These are phyloP conservation scores for Acrossocheilus wenchowensis DNA, from an alignment of 2,797 vertebrate species.

Conservation along the genomic window DNA sequence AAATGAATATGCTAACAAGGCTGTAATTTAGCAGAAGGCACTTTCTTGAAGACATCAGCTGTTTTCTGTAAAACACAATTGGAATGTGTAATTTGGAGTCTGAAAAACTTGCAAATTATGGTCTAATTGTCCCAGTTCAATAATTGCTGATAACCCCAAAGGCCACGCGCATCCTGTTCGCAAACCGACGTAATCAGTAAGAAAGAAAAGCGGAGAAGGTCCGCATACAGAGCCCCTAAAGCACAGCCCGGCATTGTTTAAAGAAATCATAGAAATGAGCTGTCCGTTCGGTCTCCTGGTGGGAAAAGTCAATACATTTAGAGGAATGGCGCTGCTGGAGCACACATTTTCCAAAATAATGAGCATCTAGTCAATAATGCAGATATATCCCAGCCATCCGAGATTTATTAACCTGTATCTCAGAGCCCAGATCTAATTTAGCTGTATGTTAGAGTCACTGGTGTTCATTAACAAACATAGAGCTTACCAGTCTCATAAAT, in stretches of 20 bases:
- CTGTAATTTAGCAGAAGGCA: constrained; percentile 43
- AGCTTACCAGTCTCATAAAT: constrained; percentile 51
- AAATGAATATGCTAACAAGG: constrained; percentile 60
- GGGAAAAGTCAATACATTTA: constrained; percentile 50
- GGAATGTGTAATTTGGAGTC: constrained; percentile 38
- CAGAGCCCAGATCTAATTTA: constrained; percentile 52
- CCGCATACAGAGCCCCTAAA: not conserved
- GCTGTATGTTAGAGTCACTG: constrained; percentile 42
- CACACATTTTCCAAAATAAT: constrained; percentile 57
- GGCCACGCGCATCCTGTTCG: not conserved
- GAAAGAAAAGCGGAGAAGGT: not conserved
- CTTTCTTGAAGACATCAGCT: constrained; percentile 51
- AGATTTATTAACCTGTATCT: constrained; percentile 56
- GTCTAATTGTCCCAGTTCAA: constrained; percentile 45
- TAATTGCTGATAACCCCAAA: constrained; percentile 40
- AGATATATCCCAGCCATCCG: constrained; percentile 49
- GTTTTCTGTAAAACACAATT: constrained; percentile 53
- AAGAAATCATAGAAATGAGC: constrained; percentile 44
- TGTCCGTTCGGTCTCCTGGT: constrained; percentile 40
- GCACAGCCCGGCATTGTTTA: constrained; percentile 36
- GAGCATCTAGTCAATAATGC: constrained; percentile 56
- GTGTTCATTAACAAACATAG: constrained; percentile 56
- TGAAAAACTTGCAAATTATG: constrained; percentile 30
- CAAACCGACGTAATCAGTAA: constrained; percentile 27
- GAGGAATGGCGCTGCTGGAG: constrained; percentile 46